phyloP scores from a whole-genome alignment of 2,888 invertebrate genomes.

The Xylota sylvarum region DNA sequence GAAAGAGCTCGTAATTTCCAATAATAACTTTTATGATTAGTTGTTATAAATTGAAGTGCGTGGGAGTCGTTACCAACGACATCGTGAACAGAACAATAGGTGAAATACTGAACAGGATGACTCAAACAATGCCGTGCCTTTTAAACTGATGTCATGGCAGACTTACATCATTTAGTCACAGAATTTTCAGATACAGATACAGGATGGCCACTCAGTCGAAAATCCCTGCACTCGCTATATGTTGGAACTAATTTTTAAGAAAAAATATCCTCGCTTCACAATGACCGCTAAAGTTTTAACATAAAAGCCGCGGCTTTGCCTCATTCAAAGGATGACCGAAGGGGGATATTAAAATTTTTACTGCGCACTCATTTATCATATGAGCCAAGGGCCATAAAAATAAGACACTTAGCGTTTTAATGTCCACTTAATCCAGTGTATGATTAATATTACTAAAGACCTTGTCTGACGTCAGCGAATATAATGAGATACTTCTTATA shows the following conservation, averaged over 20 bases:
- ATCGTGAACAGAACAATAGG: background rate
- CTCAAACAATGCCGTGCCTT: background rate
- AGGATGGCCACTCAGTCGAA: background rate
- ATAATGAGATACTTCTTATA: background rate
- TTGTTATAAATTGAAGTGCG: background rate
- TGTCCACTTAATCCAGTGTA: background rate
- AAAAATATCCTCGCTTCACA: background rate
- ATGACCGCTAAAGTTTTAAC: background rate
- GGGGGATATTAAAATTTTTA: background rate
- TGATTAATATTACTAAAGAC: background rate
- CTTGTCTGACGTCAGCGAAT: background rate
- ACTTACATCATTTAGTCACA: constrained; percentile 6
- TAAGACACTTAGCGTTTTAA: background rate
- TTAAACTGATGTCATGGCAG: background rate
- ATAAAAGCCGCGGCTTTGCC: background rate
- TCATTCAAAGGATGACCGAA: background rate
- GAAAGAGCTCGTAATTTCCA: no score
- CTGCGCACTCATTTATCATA: constrained; percentile 2
- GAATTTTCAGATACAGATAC: background rate
- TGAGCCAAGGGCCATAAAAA: background rate
- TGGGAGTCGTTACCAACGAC: background rate
- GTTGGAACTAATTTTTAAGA: background rate
- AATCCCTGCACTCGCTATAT: background rate
- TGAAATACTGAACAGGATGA: background rate
- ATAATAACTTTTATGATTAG: no score